Evolutionary conservation across 2,113 vertebrate species (phyloP).

Genomic region (Tragelaphus buxtoni): DNA sequence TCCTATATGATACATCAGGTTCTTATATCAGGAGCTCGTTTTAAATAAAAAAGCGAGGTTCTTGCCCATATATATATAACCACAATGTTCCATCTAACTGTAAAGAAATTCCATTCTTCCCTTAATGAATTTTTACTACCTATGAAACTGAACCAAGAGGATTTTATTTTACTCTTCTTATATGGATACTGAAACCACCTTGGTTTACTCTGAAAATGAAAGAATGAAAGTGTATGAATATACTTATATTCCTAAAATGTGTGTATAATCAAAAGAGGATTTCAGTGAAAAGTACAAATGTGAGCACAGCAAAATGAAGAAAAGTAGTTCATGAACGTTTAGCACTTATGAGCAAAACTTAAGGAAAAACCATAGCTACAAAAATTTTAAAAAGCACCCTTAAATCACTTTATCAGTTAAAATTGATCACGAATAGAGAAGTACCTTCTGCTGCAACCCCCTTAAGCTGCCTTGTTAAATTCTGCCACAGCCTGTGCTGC

Average conservation of each 20-base stretch:
- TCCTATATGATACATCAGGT: constrained; percentile 50
- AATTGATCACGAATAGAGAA: constrained; percentile 34
- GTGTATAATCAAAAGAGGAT: neutral
- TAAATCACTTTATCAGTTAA: constrained; percentile 51
- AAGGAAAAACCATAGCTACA: neutral
- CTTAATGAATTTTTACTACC: constrained; percentile 35
- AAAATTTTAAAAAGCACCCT: neutral
- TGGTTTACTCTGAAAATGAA: constrained; percentile 46
- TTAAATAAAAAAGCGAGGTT: constrained; percentile 49
- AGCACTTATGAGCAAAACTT: neutral
- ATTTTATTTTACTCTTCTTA: constrained; percentile 35
- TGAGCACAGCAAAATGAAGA: neutral
- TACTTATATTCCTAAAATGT: neutral
- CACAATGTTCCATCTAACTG: constrained; percentile 34
- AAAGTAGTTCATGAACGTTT: neutral
- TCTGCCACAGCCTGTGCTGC: constrained; percentile 75
- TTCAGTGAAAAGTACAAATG: constrained; percentile 4
- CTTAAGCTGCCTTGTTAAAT: constrained; percentile 75
- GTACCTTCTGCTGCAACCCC: constrained; percentile 55
- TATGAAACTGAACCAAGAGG: constrained; percentile 37
- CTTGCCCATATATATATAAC: neutral
- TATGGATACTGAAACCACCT: neutral
- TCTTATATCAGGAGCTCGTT: neutral
- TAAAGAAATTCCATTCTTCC: constrained; percentile 31
- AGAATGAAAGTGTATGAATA: neutral